These are phyloP conservation scores for Apodemus speciosus DNA, from an alignment of 2,113 vertebrate genomes.

Conservation along the genomic window DNA sequence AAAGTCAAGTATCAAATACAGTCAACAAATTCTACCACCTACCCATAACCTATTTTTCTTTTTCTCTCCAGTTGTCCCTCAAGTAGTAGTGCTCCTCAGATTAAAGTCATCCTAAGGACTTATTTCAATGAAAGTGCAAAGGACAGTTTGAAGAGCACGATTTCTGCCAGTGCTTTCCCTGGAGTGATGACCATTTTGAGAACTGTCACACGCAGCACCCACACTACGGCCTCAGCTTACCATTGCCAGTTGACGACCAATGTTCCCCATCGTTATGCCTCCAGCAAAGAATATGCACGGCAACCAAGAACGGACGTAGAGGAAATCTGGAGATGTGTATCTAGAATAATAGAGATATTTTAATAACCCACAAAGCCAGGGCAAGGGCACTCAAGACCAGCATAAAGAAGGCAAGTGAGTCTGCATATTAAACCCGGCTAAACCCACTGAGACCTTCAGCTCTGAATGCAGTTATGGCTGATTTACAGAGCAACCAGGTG, in stretches of 20 bases:
- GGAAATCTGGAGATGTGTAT: conserved; percentile 96
- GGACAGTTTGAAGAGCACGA: neutral
- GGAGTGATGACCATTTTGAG: neutral
- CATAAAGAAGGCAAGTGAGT: conserved; percentile 6
- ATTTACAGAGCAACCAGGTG: conserved; percentile 42
- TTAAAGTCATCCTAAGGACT: conserved; percentile 48
- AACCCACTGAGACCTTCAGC: conserved; percentile 18
- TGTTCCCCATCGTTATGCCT: conserved; percentile 98
- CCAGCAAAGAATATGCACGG: conserved; percentile 99
- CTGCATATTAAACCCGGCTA: neutral
- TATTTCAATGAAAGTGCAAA: conserved; percentile 39
- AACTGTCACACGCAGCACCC: neutral
- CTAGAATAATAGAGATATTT: conserved; percentile 82
- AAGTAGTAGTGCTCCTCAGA: conserved; percentile 21
- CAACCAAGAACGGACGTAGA: conserved; percentile 97
- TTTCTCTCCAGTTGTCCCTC: conserved; percentile 8
- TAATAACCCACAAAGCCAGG: conserved; percentile 19
- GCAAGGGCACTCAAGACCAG: conserved; percentile 24
- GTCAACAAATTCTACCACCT: neutral
- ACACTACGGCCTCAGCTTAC: conserved; percentile 83
- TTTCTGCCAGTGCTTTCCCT: conserved; percentile 13
- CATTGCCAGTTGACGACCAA: conserved; percentile 96
- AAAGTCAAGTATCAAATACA: neutral
- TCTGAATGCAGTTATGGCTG: conserved; percentile 37
- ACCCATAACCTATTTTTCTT: neutral